Base-by-base conservation (phyloP, 2,113 vertebrate species). In the Hydropotes inermis region DNA sequence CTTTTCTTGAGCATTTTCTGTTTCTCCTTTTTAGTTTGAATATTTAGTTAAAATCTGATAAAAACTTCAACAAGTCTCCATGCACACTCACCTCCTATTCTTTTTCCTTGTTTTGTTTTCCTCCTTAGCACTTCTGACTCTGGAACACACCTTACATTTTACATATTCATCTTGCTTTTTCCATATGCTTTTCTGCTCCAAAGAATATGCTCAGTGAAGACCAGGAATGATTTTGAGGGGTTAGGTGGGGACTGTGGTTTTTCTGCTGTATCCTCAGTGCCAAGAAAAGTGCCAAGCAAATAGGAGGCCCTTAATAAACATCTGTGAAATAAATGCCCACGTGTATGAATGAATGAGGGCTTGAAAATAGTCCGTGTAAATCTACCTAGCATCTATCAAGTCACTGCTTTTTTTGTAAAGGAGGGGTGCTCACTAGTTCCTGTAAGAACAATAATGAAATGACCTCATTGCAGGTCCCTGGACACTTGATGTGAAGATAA, bases 1-100 rank as follows among this genome's bases (percentile, higher is more conserved):
- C 76, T 89, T 97, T 97, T 89, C 57, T 90, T 52, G 33, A 91
- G 33, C 11, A 10, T 52, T 95, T 87, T 90, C 30, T 36, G 30
- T 93, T 11, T 94, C 28, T 86, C 6, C 11, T 39, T 93, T 76
- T 74, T 16, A 58, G 21, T 83, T 86, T 81, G 36, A 83, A 21
- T 61, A 39, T 25, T 33, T 76, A 87, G 28, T 70, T 82, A n/a
- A 90, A 85, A 55, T 67, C 19, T 39, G 85, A 7, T 67, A 36
- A 57, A 84, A 57, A 5, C 54, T 25, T 74, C 54, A 81, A 70
- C 1, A 78, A 12, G 52, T 94, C 28, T 84, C 27, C 1, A 12
- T 60, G 33, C 16, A 15, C 14, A 4, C 14, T 61, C 9, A 64
- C 2, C 11, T 83, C 43, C 39, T 97, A 36, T 43, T 70, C 13